Evolutionary conservation across 1,140 invertebrate genomes (phyloP), one percentile per base, ranked within the genome.

Genomic region (Drosophila cardini): DNA sequence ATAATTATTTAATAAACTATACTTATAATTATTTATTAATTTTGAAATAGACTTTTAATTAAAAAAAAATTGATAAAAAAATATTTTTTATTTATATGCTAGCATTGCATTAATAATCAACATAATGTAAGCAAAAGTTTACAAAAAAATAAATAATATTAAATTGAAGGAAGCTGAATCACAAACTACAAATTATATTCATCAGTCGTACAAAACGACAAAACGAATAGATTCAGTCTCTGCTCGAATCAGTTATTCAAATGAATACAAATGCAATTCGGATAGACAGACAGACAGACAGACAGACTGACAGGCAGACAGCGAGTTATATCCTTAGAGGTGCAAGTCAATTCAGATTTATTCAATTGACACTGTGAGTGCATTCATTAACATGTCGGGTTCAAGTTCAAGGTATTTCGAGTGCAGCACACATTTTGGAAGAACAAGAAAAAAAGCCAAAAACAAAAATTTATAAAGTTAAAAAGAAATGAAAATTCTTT

Each of bases 351-450:
- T 53, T 64, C 60, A 45, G 13, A 64, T 42, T 57, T 52, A 64
- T 64, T 46, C n/a, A 53, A 21, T 32, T 42, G 36, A 4, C 16
- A n/a, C 9, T 40, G 46, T 38, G 57, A 55, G 11, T 56, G 60
- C 52, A 65, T 55, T 72, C 69, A 65, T 71, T 71, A 40, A 60
- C 60, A 48, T 48, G 11, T 50, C 58, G 38, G 46, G 61, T 61
- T 52, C 69, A 72, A 72, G 69, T 72, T 72, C 69, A 72, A 72
- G 69, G 69, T 45, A 64, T 18, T 56, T 42, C 69, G 43, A 64
- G 60, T 55, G 58, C 58, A 40, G 36, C 57, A 18, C 32, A 61
- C 43, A 7, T 26, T 26, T 26, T 4, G 21, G 21, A 2, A 26
- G 21, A 1, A 26, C 21, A 26, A 3, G 4, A 26, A 26, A 3